Evolutionary conservation across 1,140 invertebrate species (phyloP), one percentile per base, ranked within the genome.

Genomic region (Hesperophylax magnus): DNA sequence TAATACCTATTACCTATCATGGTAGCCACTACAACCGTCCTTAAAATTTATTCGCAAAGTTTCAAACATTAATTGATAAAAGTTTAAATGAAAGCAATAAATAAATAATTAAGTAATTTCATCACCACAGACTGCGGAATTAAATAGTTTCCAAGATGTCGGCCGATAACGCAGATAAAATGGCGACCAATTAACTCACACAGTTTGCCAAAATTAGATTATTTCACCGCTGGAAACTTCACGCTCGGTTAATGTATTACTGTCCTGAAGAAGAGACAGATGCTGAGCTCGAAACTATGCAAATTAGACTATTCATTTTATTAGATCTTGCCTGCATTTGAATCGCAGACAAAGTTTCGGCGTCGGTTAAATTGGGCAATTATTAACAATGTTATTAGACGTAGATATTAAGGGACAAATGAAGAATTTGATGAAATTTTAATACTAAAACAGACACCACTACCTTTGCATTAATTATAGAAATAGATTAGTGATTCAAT

Each of bases 181-280:
- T 72, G 69, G 69, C 69, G n/a, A n/a, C 52, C 77, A 78, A 78
- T 78, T 78, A 78, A 56, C 61, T 5, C 9, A 54, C 24, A 56
- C 52, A 47, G 18, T 39, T 65, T 39, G 34, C 17, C 22, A 34
- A n/a, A 78, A 78, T 78, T 67, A 63, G 58, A 69, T 77, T 65
- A 63, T 77, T 61, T 63, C 47, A 24, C 31, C 18, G 39, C 63
- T 17, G 18, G 31, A 34, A 17, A 22, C 67, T 61, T 79, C 67
- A 52, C 67, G 27, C 53, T 9, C 53, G 39, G 61, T 18, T 69
- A 39, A 17, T 27, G 20, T 67, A 54, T 78, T 67, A 78, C 69
- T 54, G 77, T 67, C 39, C 60, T n/a, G 61, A 65, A 39, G 77
- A 54, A 78, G 31, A 27, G 22, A 67, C 31, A 47, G 63, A 22